Conservation (phyloP, 2,888 invertebrate species). For the Drosophila falleni region DNA sequence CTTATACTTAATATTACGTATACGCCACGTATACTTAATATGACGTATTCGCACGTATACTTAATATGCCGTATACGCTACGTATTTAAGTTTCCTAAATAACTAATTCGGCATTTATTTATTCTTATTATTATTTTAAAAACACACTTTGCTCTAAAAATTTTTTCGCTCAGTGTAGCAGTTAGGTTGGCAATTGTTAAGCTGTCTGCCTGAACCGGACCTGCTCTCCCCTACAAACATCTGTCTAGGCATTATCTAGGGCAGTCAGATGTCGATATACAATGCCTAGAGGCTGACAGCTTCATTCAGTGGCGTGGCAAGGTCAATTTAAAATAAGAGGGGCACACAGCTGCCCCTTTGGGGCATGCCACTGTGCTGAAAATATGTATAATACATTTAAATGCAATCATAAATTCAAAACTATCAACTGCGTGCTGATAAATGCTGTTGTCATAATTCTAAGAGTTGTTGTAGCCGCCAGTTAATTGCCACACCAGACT, state of each 20-base stretch:
- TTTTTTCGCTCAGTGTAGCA: not conserved
- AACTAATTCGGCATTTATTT: no score
- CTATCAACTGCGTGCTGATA: constrained; percentile 44
- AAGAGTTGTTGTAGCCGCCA: constrained; percentile 46
- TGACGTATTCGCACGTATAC: no score
- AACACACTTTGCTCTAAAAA: no score
- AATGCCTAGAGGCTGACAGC: constrained; percentile 28
- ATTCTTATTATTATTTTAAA: no score
- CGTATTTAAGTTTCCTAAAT: no score
- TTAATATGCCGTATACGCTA: no score
- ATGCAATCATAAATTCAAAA: constrained; percentile 63
- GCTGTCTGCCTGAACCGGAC: constrained; percentile 47
- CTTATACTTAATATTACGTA: no score
- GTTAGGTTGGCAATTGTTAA: not conserved
- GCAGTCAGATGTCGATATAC: constrained; percentile 57
- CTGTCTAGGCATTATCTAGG: constrained; percentile 57
- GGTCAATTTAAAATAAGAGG: constrained; percentile 35
- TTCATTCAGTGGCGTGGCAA: constrained; percentile 44
- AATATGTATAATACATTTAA: constrained; percentile 20
- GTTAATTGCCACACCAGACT: constrained; percentile 57
- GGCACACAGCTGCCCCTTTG: not conserved
- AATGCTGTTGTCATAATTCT: constrained; percentile 57
- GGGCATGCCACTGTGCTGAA: constrained; percentile 31
- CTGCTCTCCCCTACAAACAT: constrained; percentile 12
- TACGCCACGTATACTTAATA: no score